Evolutionary conservation across 2,113 vertebrate genomes (phyloP), one percentile per base, ranked within the genome.

Genomic region (Microtus montanus): DNA sequence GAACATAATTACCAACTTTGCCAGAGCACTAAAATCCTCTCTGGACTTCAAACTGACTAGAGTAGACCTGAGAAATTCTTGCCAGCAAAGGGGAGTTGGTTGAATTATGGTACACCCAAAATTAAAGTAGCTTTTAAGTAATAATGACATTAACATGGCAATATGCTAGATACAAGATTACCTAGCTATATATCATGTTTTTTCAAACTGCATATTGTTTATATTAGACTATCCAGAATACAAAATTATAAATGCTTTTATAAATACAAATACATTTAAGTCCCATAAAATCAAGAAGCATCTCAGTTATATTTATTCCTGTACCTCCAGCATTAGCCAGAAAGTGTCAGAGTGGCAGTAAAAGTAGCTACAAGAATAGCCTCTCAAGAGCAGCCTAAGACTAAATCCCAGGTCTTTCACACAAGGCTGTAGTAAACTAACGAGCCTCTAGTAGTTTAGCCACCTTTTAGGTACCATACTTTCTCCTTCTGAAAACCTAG

Each of bases 21-120:
- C 17, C 70, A 96, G 20, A 26, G 33, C 20, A 89, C 83, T 49
- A 95, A 38, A 90, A 96, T 83, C 17, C 12, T 79, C 58, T 92
- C 28, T 61, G 28, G 44, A 89, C 5, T 94, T 93, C 87, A 93
- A 94, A 89, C 19, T 49, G 44, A 77, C 14, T 77, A 49, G 41
- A 77, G 30, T 47, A 30, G 44, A 13, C 26, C 7, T 77, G 75
- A 15, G 44, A 77, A 49, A 77, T 17, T 49, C 75, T 47, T 77
- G 44, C 44, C 44, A 47, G 44, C 74, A 77, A 77, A 77, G 30
- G 26, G 44, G 44, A 28, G 47, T 47, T 77, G 44, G 44, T 77
- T 77, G 47, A 49, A 77, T 77, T 77, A 75, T 75, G 26, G 74
- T 30, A 77, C 26, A 77, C 24, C 44, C 74, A 47, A 47, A 44